Evolutionary conservation across 2,888 invertebrate genomes (phyloP).

Genomic region (Xylophagus ater): DNA sequence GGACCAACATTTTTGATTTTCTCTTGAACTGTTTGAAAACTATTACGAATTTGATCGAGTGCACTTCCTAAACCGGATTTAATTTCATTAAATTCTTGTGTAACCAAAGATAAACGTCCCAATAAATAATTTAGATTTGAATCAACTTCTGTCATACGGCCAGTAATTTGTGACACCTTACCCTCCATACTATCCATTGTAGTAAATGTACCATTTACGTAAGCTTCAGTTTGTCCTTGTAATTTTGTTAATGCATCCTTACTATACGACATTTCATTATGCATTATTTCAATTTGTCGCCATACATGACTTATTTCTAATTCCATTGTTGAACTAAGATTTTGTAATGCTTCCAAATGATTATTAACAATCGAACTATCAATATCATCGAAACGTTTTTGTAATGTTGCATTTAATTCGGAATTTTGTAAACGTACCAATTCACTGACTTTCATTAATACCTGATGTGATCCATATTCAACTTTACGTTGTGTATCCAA

Average conservation of each 20-base stretch:
- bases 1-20: conserved; percentile 44
- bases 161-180: conserved; percentile 67
- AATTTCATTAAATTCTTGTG: conserved; percentile 75
- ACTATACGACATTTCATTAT: conserved; percentile 67
- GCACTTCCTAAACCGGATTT: conserved; percentile 63
- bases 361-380: conserved; percentile 57
- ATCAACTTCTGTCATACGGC: conserved; percentile 65
- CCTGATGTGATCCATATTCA: conserved; percentile 75
- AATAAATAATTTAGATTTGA: conserved; percentile 72
- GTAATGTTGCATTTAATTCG: conserved; percentile 54
- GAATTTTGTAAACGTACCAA: conserved; percentile 53
- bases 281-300: conserved; percentile 83
- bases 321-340: conserved; percentile 66
- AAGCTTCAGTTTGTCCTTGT: conserved; percentile 60
- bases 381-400: conserved; percentile 56
- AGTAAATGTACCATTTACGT: conserved; percentile 65
- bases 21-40: conserved; percentile 51
- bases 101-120: conserved; percentile 66
- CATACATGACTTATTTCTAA: conserved; percentile 75
- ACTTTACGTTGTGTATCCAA: conserved; percentile 72
- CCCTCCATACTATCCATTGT: conserved; percentile 69
- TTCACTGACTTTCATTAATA: conserved; percentile 62
- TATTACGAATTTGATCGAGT: conserved; percentile 56
- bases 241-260: conserved; percentile 63
- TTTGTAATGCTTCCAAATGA: conserved; percentile 59